Evolutionary conservation across 2,113 vertebrate species (phyloP).

Genomic region (Paradisaea rubra): DNA sequence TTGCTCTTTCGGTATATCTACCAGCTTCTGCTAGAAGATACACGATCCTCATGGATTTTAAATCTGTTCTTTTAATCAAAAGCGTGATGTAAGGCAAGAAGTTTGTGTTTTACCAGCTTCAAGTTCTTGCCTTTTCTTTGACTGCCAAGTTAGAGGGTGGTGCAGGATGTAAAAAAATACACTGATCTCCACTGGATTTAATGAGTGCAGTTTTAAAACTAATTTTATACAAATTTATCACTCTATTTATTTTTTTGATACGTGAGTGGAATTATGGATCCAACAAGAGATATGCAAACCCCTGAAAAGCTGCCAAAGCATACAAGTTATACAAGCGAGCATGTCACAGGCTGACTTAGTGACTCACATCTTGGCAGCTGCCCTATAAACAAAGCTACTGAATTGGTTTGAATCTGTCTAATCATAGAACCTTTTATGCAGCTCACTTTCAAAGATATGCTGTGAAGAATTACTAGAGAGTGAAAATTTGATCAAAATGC

Average conservation of each 20-base stretch:
- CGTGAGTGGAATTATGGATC: neutral
- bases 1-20: neutral
- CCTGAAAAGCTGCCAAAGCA: constrained; percentile 8
- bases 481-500: neutral
- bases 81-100: neutral
- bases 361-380: constrained; percentile 54
- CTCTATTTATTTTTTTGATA: neutral
- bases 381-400: constrained; percentile 50
- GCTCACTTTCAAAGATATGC: neutral
- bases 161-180: neutral
- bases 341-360: constrained; percentile 51
- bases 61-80: neutral
- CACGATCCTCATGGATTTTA: neutral
- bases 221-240: neutral
- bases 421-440: neutral
- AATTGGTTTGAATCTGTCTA: neutral
- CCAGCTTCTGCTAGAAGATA: neutral
- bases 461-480: constrained; percentile 30
- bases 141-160: neutral
- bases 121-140: neutral
- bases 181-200: neutral
- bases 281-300: neutral
- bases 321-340: constrained; percentile 44
- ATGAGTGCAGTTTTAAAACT: neutral
- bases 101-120: neutral